Base-by-base conservation (phyloP, 2,113 vertebrate genomes). In the Ctenodactylus gundi region DNA sequence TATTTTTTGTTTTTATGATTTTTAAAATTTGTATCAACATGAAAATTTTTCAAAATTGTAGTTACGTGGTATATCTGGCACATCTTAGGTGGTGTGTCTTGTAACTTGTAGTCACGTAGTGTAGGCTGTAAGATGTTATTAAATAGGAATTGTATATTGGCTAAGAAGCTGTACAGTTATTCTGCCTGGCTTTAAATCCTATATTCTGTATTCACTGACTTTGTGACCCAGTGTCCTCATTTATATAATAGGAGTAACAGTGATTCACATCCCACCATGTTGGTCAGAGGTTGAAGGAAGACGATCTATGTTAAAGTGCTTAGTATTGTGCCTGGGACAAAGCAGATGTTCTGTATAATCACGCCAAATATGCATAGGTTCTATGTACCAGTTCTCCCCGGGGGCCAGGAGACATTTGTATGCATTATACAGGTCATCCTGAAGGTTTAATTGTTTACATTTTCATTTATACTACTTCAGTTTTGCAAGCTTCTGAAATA, bases 361-460 rank as follows among this genome's bases (percentile, higher is more conserved):
- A 11, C 25, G 29, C 44, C 75, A 81, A 81, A 20, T 49, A 41
- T 31, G 31, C 20, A 15, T 20, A 57, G n/a, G 6, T 53, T 58
- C 60, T 76, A 10, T 20, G 27, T 57, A 41, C 25, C 36, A 77
- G 2, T 46, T 85, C 51, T 78, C 81, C 57, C 44, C 21, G 36
- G 25, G 34, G 31, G 55, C 58, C 27, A 44, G 8, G 21, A 70
- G 13, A 55, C 18, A 20, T 44, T 8, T 44, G 51, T 14, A 8
- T 14, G 34, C 21, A 55, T 23, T 36, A 44, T 23, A 68, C 29
- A 83, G 64, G 46, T 13, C 65, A 2, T 21, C 55, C 60, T 57
- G 39, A 86, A 64, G 58, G 41, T 76, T 75, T 49, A 67, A 86
- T 83, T 84, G 72, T 72, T 93, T 75, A 84, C 73, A 75, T 85